A percentile compares a stretch with the other conserved stretches of the same genome.
These are phyloP conservation scores for Heptranchias perlo DNA, from an alignment of 2,113 vertebrate species.

Conservation along the genomic window DNA sequence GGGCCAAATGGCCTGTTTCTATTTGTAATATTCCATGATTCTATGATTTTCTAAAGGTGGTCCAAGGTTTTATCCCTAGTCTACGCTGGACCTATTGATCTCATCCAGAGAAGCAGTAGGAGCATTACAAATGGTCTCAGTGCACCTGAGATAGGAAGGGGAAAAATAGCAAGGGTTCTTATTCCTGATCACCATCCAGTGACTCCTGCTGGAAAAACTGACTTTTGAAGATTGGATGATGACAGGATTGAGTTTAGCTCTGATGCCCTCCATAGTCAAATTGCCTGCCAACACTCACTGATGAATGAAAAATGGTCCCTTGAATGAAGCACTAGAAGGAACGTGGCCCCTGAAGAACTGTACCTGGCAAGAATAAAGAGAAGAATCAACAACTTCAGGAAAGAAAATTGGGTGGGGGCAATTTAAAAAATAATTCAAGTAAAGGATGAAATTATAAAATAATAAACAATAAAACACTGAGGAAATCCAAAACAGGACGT, in stretches of 20 bases:
- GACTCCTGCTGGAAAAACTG: background rate
- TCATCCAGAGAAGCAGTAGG: background rate
- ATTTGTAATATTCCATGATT: background rate
- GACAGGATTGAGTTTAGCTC: background rate
- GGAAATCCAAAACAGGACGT: background rate
- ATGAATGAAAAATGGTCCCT: background rate
- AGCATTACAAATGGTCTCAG: background rate
- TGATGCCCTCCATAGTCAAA: background rate
- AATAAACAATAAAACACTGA: background rate
- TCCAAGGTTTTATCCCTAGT: background rate
- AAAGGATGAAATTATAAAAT: background rate
- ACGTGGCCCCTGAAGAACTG: background rate
- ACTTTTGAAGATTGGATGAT: background rate
- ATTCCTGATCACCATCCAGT: background rate
- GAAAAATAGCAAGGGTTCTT: background rate
- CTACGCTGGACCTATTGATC: background rate
- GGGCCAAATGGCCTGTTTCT: background rate
- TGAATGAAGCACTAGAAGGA: background rate
- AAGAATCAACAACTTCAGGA: background rate
- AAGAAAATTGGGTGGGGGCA: background rate
- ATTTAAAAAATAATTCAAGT: background rate
- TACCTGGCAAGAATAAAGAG: background rate
- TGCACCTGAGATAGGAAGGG: background rate
- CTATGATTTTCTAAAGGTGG: background rate
- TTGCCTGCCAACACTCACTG: background rate